Conservation (phyloP, 2,797 vertebrate species). For the Sylvia borin region DNA sequence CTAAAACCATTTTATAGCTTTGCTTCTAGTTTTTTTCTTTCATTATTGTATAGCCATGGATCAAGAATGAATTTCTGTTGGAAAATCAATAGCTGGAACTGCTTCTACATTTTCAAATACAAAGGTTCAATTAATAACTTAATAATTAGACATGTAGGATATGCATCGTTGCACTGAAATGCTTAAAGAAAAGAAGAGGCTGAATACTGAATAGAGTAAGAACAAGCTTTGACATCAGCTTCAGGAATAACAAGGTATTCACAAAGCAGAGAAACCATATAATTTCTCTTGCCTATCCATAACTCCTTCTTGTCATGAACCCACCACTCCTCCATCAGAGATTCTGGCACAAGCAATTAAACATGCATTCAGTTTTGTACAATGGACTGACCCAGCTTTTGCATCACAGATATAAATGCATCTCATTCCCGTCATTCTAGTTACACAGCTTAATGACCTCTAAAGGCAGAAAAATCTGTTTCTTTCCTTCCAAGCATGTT, state of each 20-base stretch:
- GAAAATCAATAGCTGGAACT: slow-evolving; percentile 1
- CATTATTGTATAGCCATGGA: background rate
- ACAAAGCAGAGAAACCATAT: background rate
- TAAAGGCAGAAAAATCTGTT: background rate
- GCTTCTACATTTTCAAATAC: background rate
- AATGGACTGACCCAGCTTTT: background rate
- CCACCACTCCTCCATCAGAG: background rate
- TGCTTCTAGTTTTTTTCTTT: background rate
- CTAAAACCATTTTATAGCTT: background rate
- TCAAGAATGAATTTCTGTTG: background rate
- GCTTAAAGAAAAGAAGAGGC: background rate
- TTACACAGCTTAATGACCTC: background rate
- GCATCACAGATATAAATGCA: background rate
- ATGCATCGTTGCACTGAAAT: background rate
- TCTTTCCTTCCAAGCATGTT: background rate
- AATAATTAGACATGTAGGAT: background rate
- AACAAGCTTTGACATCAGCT: slow-evolving; percentile 14
- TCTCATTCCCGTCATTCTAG: background rate
- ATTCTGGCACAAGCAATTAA: background rate
- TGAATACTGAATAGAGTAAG: background rate
- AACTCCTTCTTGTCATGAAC: background rate
- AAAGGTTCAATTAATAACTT: background rate
- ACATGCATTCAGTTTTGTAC: background rate
- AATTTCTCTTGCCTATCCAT: background rate
- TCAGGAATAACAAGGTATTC: background rate